phyloP scores from a whole-genome alignment of 2,888 invertebrate genomes.

The Eupeodes latifasciatus region DNA sequence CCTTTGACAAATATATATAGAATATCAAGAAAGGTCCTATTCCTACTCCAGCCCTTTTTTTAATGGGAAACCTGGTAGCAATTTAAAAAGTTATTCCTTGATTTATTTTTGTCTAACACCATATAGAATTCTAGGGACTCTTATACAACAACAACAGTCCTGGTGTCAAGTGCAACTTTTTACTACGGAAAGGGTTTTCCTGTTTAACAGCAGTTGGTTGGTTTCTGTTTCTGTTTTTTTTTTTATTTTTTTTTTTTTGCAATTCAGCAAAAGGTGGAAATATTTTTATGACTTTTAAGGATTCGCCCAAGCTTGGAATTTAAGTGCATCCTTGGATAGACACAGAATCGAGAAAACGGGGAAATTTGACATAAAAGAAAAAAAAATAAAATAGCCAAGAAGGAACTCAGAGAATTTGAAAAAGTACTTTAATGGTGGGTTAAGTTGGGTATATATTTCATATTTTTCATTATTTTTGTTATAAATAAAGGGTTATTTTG shows the following conservation, averaged over 20 bases:
- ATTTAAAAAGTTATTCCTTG: conserved; percentile 67
- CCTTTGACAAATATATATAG: conserved; percentile 45
- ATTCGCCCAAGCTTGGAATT: conserved; percentile 15
- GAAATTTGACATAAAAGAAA: neutral
- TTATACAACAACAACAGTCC: conserved; percentile 15
- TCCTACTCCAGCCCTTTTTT: conserved; percentile 9
- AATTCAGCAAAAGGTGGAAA: conserved; percentile 43
- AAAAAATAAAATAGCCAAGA: neutral
- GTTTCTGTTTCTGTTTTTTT: neutral
- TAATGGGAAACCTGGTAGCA: conserved; percentile 43
- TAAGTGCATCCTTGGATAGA: conserved; percentile 31
- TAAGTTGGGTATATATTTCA: neutral
- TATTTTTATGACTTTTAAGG: conserved; percentile 50
- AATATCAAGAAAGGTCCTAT: conserved; percentile 35
- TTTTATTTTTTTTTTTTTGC: neutral
- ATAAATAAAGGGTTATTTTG: neutral
- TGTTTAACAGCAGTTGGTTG: conserved; percentile 18
- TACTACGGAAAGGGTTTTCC: conserved; percentile 34
- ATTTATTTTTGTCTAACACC: conserved; percentile 14
- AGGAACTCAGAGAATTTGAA: neutral
- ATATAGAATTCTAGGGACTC: neutral
- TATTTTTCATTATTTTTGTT: neutral
- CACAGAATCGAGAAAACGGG: neutral
- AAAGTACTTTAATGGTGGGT: conserved; percentile 11
- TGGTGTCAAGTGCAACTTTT: conserved; percentile 39